Conservation (phyloP, 2,888 invertebrate genomes). For the Hirtodrosophila cameraria region DNA sequence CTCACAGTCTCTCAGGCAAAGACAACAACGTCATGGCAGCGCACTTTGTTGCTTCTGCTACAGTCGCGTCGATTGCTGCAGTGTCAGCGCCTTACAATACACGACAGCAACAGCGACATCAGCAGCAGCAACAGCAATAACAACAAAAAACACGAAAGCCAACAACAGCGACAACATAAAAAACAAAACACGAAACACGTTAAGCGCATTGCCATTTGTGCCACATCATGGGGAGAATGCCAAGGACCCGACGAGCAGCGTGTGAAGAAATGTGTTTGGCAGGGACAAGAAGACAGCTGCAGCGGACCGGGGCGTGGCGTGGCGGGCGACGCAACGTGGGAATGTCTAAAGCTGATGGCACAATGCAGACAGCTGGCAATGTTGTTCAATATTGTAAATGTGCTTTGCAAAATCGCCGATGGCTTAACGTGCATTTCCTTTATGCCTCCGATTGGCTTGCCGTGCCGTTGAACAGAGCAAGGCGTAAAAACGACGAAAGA, state of each 20-base stretch:
- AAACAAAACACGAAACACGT: constrained; percentile 72
- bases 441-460: background rate
- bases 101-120: constrained; percentile 42
- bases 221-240: constrained; percentile 69
- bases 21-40: constrained; percentile 42
- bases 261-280: constrained; percentile 40
- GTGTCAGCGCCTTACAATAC: constrained; percentile 62
- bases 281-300: constrained; percentile 17
- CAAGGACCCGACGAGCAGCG: constrained; percentile 54
- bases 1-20: constrained; percentile 32
- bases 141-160: constrained; percentile 34
- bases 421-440: constrained; percentile 62
- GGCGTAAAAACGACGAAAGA: constrained; percentile 16
- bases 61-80: constrained; percentile 66
- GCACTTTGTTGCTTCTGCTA: constrained; percentile 32
- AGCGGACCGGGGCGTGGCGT: background rate
- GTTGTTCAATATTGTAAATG: constrained; percentile 65
- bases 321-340: constrained; percentile 43
- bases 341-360: constrained; percentile 63
- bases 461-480: too few species aligned
- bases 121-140: constrained; percentile 12
- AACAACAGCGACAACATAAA: constrained; percentile 61
- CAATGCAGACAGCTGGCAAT: constrained; percentile 70
- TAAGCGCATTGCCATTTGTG: constrained; percentile 78
- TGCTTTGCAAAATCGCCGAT: constrained; percentile 56